Evolutionary conservation across 2,113 vertebrate genomes (phyloP), one percentile per base, ranked within the genome.

Genomic region (Lycaon pictus): DNA sequence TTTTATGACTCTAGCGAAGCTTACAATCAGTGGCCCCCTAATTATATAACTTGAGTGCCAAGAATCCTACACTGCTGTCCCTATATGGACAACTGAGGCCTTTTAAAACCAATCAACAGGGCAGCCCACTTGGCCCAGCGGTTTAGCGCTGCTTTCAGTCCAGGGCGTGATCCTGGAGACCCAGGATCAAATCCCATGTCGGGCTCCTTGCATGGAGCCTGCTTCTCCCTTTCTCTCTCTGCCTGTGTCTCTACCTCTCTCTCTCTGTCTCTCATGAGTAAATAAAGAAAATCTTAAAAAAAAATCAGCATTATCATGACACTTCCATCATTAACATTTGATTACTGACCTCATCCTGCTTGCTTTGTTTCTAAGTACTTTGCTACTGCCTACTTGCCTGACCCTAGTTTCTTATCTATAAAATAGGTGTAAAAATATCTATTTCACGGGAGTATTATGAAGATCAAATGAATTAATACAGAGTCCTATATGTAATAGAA

Each of bases 31-130:
- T 90, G 71, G 13, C 20, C 79, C 55, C 23, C 58, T 53, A 90
- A 51, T 67, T 84, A 35, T 43, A 22, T 35, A 58, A 48, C 25
- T 81, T 83, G 12, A 62, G 67, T 90, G 35, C 29, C 8, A 56
- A 67, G 80, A 96, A 69, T 96, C 43, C 25, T 81, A 72, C 69
- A 69, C 11, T 90, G 5, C 23, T 96, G 4, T 81, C n/a, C 32
- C 15, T 88, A 12, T 13, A 11, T 27, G 29, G 32, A 94, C 5
- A 85, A 58, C 7, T 7, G 51, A 55, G 63, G 11, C 29, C 60
- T 56, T 88, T 81, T 72, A 96, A 96, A 97, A 62, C n/a, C 22
- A 67, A 23, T 85, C 8, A 53, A 35, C 74, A 43, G 43, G 43
- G 43, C 43, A 43, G 43, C 43, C 43, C 43, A 43, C 43, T 43